Evolutionary conservation across 1,140 invertebrate species (phyloP), one percentile per base, ranked within the genome.

Genomic region (Drosophila arizonae): DNA sequence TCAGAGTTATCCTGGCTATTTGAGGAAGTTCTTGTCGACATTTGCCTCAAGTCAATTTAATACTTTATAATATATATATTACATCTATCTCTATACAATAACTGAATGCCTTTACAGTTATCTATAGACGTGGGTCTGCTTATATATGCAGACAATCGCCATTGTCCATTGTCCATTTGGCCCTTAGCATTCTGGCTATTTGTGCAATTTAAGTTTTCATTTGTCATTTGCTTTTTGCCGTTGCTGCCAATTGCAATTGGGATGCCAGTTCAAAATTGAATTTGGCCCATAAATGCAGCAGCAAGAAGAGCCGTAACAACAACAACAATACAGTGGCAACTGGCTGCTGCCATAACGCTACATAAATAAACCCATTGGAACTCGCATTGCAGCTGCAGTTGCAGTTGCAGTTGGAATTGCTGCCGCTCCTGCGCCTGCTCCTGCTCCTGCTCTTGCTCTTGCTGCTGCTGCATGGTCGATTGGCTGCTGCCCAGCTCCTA

Each of bases 231-330:
- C 63, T 78, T 52, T 63, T 58, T 64, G 75, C 50, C 51, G 33
- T 63, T 86, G 62, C 80, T 85, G 81, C 82, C 81, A 85, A 87
- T 81, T 86, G 82, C 81, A 87, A 86, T 86, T 86, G 79, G 76
- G 62, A 73, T 78, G 81, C 46, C 66, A 68, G 72, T 76, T 82
- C 81, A 87, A 86, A 86, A 86, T 86, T 86, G 68, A 86, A 86
- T 87, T 72, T 51, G 55, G 63, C 58, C 60, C 77, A 76, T 79
- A 79, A 76, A 70, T 74, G 72, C 66, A 67, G 57, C 71, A 24
- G 17, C 36, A 63, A 62, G 52, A 54, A 48, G 54, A 61, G 3
- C 21, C 1, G 2, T 1, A 24, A 24, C 21, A 24, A 24, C 21
- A 24, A 6, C 46, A 17, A 30, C 57, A 26, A 39, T 43, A 54